Conservation (phyloP, 2,113 vertebrate species). For the Numenius arquata region DNA sequence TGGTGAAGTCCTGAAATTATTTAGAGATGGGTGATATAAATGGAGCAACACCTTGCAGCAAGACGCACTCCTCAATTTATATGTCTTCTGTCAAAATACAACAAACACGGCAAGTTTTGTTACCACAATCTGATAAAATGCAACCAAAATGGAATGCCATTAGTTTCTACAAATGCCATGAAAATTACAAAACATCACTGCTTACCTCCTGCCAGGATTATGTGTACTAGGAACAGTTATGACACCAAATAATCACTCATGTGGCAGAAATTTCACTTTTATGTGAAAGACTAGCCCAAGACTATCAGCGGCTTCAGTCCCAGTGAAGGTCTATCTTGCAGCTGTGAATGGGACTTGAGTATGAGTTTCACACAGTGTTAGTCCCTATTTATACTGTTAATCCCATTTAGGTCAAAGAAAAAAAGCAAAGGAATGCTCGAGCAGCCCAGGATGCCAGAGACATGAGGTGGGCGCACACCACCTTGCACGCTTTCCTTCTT, state of each 20-base stretch:
- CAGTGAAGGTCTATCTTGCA: neutral
- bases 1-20: neutral
- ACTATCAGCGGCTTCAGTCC: neutral
- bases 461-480: accelerated
- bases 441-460: neutral
- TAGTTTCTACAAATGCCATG: neutral
- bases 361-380: neutral
- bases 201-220: neutral
- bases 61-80: neutral
- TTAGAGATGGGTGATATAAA: neutral
- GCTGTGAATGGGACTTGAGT: neutral
- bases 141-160: neutral
- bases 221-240: neutral
- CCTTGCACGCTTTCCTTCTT: neutral
- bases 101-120: neutral
- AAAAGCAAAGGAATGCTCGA: neutral
- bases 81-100: neutral
- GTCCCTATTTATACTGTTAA: neutral
- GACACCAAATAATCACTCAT: neutral
- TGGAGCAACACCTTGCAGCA: neutral
- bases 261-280: neutral
- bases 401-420: neutral
- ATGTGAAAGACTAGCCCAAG: neutral
- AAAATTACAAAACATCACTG: neutral
- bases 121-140: neutral